Percentiles rank a stretch among this genome's conserved stretches.
Conservation (phyloP, 2,888 invertebrate genomes). For the Hipparchia semele region DNA sequence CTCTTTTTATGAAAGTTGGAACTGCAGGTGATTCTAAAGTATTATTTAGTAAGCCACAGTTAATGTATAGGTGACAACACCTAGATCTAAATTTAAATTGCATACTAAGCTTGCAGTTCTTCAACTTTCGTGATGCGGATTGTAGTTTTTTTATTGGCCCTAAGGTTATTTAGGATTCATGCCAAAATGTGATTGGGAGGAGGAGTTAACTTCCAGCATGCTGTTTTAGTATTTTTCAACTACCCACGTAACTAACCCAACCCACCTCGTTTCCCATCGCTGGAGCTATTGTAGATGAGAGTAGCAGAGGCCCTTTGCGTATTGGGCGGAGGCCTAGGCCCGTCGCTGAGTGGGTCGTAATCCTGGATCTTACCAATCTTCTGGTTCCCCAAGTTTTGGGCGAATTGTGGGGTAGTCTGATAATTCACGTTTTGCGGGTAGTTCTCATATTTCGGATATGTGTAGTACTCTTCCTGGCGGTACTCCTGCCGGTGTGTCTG, state of each 20-base stretch:
- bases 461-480: conserved; percentile 45
- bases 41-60: too few relatives aligned
- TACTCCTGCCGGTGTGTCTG: conserved; percentile 43
- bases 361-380: conserved; percentile 90
- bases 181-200: neutral
- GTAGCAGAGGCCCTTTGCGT: conserved; percentile 91
- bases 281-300: conserved; percentile 89
- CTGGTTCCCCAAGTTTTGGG: conserved; percentile 48
- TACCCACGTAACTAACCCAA: conserved; percentile 3
- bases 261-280: conserved; percentile 68
- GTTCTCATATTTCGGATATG: conserved; percentile 49
- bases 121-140: too few relatives aligned
- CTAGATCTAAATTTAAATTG: too few relatives aligned
- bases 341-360: conserved; percentile 90
- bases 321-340: conserved; percentile 87
- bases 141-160: too few relatives aligned
- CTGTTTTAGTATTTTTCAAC: neutral
- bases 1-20: too few relatives aligned
- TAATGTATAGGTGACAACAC: too few relatives aligned
- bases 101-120: too few relatives aligned
- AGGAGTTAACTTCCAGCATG: neutral
- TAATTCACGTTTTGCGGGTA: conserved; percentile 50
- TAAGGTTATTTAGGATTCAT: neutral
- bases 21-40: too few relatives aligned
- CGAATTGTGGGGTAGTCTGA: conserved; percentile 31